Percentiles rank a stretch among this genome's conserved stretches.
Conservation (phyloP, 2,888 invertebrate genomes). For the Rhamnusium bicolor region DNA sequence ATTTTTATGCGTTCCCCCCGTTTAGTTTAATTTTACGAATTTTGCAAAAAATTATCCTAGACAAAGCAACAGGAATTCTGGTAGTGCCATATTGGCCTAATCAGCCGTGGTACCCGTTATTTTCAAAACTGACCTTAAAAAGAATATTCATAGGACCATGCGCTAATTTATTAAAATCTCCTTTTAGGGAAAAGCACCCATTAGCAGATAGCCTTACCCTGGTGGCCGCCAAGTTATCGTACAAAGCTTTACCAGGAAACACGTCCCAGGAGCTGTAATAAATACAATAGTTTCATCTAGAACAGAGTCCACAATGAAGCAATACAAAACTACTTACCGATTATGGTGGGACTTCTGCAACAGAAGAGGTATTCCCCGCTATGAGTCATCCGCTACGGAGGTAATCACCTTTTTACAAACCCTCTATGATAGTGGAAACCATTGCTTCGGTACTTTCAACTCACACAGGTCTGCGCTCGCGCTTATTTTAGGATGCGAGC, state of each 20-base stretch:
- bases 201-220: constrained; percentile 28
- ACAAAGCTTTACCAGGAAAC: background rate
- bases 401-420: too few species aligned
- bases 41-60: constrained; percentile 54
- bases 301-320: too few species aligned
- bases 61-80: constrained; percentile 54
- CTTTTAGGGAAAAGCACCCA: constrained; percentile 33
- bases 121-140: background rate
- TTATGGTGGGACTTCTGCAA: too few species aligned
- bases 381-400: too few species aligned
- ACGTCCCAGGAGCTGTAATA: background rate
- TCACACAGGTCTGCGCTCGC: too few species aligned
- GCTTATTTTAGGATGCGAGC: too few species aligned
- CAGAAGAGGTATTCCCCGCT: too few species aligned
- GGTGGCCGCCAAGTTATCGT: constrained; percentile 30
- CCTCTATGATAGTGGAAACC: too few species aligned
- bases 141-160: background rate
- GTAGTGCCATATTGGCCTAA: constrained; percentile 39
- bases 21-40: constrained; percentile 53
- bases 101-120: constrained; percentile 33
- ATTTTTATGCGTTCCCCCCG: constrained; percentile 58
- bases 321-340: too few species aligned
- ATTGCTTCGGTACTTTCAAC: too few species aligned
- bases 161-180: constrained; percentile 18
- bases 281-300: too few species aligned